Conservation (phyloP, 2,113 vertebrate species). For the Myotis brandtii region DNA sequence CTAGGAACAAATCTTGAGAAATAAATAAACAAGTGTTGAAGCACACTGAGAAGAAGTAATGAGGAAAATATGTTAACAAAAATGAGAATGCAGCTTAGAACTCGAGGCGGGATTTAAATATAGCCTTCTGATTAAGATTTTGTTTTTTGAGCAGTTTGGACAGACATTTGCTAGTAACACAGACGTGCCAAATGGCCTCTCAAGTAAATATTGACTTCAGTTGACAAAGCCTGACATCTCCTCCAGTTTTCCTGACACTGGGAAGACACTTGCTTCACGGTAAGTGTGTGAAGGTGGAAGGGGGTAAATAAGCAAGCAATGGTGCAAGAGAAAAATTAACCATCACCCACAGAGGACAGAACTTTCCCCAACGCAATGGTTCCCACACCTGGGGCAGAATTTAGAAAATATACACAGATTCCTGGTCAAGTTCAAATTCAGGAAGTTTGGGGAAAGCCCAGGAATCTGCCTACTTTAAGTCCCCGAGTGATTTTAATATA, state of each 20-base stretch:
- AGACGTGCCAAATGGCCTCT: conserved; percentile 41
- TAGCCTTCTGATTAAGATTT: conserved; percentile 38
- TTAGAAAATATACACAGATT: neutral
- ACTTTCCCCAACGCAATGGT: neutral
- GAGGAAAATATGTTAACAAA: conserved; percentile 64
- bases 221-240: conserved; percentile 44
- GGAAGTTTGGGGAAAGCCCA: neutral
- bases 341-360: neutral
- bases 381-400: neutral
- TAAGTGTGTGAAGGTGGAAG: neutral
- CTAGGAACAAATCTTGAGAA: conserved; percentile 79
- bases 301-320: neutral
- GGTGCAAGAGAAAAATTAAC: neutral
- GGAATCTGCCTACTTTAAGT: neutral
- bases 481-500: neutral
- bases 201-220: conserved; percentile 66
- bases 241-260: neutral
- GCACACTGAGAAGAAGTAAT: conserved; percentile 66
- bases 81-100: conserved; percentile 59
- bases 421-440: neutral
- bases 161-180: conserved; percentile 38
- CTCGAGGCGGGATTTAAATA: conserved; percentile 63
- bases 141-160: conserved; percentile 8
- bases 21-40: conserved; percentile 75
- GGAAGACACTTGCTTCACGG: neutral